Percentiles rank a stretch among this genome's conserved stretches.
Conservation (phyloP, 2,888 invertebrate species). For the Cremastinae sp. region DNA sequence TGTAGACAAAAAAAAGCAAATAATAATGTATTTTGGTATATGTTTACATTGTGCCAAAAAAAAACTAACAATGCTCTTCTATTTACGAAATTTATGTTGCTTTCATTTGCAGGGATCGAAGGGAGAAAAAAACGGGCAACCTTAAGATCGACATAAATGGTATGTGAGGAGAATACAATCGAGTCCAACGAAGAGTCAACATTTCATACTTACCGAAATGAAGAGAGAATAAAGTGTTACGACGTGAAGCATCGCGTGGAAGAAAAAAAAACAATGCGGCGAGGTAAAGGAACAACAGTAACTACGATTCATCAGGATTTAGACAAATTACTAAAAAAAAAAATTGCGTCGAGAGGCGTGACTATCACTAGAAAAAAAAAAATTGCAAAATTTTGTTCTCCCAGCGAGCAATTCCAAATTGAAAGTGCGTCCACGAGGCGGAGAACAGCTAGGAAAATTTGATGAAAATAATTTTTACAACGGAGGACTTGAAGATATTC, state of each 20-base stretch:
- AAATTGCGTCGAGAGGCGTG: conserved; percentile 22
- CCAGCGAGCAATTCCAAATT: conserved; percentile 8
- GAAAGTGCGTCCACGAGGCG: conserved; percentile 13
- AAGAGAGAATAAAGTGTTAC: conserved; percentile 48
- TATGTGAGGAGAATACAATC: conserved; percentile 80
- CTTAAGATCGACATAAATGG: conserved; percentile 89
- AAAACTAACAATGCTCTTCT: neutral
- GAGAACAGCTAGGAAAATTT: conserved; percentile 49
- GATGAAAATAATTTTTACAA: conserved; percentile 33
- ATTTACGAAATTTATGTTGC: conserved; percentile 57
- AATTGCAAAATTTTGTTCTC: conserved; percentile 24
- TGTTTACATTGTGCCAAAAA: no score
- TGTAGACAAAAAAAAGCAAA: no score
- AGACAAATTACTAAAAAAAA: conserved; percentile 27
- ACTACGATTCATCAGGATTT: conserved; percentile 13
- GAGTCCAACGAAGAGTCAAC: conserved; percentile 39
- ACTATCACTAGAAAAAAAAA: conserved; percentile 21
- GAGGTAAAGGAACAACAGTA: conserved; percentile 27
- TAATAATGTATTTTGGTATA: no score
- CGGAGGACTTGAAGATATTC: conserved; percentile 29
- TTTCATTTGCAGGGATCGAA: conserved; percentile 86
- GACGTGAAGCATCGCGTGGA: neutral
- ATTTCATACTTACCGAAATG: conserved; percentile 31
- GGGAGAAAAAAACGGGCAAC: conserved; percentile 94
- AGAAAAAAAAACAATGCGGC: conserved; percentile 36